phyloP scores from a whole-genome alignment of 2,113 vertebrate species.

The Castor canadensis region DNA sequence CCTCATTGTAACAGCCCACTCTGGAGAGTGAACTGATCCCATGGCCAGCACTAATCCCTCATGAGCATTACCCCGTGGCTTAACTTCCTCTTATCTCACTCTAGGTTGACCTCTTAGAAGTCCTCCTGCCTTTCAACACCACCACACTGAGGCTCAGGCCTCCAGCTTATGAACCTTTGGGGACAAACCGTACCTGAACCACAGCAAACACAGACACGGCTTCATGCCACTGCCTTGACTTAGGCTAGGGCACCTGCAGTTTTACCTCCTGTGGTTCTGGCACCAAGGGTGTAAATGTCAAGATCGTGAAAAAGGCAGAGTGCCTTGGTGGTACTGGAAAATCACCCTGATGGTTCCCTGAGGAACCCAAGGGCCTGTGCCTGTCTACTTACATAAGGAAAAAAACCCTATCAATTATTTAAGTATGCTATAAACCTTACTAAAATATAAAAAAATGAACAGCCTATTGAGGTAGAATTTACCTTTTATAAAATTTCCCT shows the following conservation, averaged over 20 bases:
- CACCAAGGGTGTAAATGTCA: not conserved
- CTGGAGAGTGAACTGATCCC: not conserved
- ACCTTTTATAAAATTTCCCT: not conserved
- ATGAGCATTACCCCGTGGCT: no score
- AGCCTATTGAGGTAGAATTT: not conserved
- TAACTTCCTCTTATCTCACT: not conserved
- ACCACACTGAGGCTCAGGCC: not conserved
- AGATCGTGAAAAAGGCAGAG: not conserved
- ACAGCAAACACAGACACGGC: not conserved
- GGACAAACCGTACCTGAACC: not conserved
- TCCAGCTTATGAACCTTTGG: not conserved
- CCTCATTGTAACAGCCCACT: not conserved
- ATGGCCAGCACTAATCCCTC: not conserved
- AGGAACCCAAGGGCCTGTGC: not conserved
- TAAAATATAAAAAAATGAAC: not conserved
- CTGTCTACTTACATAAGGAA: not conserved
- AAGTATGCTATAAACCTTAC: not conserved
- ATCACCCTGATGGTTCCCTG: not conserved
- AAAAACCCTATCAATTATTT: not conserved
- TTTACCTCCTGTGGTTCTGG: not conserved
- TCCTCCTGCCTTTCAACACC: not conserved
- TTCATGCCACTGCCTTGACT: not conserved
- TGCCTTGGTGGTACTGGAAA: not conserved
- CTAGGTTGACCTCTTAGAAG: not conserved
- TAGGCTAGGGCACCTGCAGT: not conserved